Evolutionary conservation across 2,888 invertebrate species (phyloP).

Genomic region (Stomorhina lunata): DNA sequence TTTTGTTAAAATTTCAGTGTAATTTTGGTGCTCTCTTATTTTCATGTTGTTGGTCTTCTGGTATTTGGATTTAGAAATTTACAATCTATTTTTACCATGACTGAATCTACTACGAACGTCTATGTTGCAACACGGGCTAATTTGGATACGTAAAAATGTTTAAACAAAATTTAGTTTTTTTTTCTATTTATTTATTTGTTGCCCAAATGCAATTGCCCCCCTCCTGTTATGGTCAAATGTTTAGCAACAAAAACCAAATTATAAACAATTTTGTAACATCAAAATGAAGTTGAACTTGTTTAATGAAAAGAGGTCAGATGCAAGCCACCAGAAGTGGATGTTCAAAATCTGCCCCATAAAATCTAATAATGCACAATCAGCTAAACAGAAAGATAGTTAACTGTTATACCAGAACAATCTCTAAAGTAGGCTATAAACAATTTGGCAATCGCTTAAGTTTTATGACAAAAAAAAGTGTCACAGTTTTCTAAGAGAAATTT

Average conservation of each 20-base stretch:
- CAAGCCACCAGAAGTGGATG: background rate
- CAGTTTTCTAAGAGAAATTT: no score
- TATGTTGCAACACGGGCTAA: no score
- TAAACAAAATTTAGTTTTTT: no score
- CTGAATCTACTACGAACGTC: background rate
- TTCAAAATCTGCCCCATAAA: no score
- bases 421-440: no score
- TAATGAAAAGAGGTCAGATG: conserved; percentile 29
- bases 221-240: background rate
- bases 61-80: conserved; percentile 57
- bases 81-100: conserved; percentile 51
- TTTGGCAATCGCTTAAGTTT: no score
- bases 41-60: conserved; percentile 40
- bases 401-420: no score
- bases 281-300: conserved; percentile 46
- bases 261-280: conserved; percentile 13
- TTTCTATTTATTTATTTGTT: conserved; percentile 21
- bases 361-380: no score
- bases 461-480: no score
- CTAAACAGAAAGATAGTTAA: no score
- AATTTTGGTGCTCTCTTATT: conserved; percentile 29
- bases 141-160: no score
- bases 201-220: conserved; percentile 6
- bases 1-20: conserved; percentile 33
- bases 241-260: background rate